phyloP scores from a whole-genome alignment of 1,140 invertebrate species.

The Orchestia grillus region DNA sequence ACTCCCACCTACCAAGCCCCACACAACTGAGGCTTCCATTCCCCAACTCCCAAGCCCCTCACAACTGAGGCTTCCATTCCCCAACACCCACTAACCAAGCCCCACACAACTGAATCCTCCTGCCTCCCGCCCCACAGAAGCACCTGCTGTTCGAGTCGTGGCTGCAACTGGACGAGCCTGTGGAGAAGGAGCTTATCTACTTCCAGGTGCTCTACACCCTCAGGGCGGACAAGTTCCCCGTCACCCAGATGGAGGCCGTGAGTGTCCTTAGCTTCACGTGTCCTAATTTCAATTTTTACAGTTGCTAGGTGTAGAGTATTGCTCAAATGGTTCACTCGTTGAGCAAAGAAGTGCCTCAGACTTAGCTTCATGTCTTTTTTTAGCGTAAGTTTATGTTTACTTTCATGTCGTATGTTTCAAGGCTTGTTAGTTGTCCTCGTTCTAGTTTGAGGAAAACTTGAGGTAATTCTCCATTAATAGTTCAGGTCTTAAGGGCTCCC shows the following conservation, averaged over 20 bases:
- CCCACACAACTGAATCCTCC: background rate
- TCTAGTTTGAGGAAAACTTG: too few species aligned
- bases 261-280: constrained; percentile 71
- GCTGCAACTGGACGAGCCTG: constrained; percentile 86
- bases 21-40: background rate
- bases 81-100: background rate
- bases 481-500: too few species aligned
- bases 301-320: too few species aligned
- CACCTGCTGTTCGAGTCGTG: constrained; percentile 90
- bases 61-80: background rate
- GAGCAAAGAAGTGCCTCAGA: too few species aligned
- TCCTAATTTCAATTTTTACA: too few species aligned
- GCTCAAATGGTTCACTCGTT: too few species aligned
- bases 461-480: too few species aligned
- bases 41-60: background rate
- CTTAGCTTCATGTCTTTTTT: too few species aligned
- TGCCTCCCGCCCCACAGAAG: constrained; percentile 86
- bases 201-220: constrained; percentile 93
- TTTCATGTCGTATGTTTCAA: too few species aligned
- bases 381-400: too few species aligned
- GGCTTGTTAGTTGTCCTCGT: too few species aligned
- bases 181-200: constrained; percentile 96
- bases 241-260: constrained; percentile 93
- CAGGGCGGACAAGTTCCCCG: constrained; percentile 89
- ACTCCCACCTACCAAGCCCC: background rate